Percentiles rank a stretch among this genome's conserved stretches.
These are phyloP conservation scores for Noctilio leporinus DNA, from an alignment of 2,113 vertebrate genomes.

Conservation along the genomic window DNA sequence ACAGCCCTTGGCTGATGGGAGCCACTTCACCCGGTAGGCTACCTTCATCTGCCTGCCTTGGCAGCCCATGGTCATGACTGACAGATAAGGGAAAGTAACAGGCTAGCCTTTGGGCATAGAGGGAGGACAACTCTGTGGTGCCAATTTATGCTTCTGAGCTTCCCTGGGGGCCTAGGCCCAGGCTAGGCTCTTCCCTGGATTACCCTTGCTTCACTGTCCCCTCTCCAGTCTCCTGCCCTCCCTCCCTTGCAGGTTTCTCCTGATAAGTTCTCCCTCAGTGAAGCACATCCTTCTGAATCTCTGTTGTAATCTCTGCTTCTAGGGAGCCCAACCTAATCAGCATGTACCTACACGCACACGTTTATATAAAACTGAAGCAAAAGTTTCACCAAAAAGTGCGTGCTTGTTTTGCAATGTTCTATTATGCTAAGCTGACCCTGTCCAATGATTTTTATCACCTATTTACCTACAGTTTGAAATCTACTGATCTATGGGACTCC, in stretches of 20 bases:
- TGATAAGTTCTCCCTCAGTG: not conserved
- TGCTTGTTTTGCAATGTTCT: not conserved
- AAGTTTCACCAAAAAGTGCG: not conserved
- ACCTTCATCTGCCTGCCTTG: not conserved
- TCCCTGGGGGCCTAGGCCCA: not conserved
- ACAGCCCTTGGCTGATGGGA: not conserved
- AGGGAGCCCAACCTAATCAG: not conserved
- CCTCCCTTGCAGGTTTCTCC: not conserved
- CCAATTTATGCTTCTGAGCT: not conserved
- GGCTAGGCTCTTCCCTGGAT: not conserved
- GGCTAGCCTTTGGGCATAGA: not conserved
- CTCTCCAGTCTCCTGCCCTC: not conserved
- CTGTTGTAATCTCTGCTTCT: not conserved
- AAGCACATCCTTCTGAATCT: not conserved
- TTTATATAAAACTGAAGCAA: not conserved
- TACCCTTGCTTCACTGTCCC: not conserved
- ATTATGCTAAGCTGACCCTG: not conserved
- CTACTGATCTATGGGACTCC: not conserved
- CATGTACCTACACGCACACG: rapidly evolving
- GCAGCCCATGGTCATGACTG: not conserved
- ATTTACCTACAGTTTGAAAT: not conserved
- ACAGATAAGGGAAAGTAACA: rapidly evolving
- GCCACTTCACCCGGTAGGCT: not conserved
- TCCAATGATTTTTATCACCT: not conserved
- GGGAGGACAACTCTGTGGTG: not conserved